phyloP scores from a whole-genome alignment of 2,113 vertebrate genomes.

The Saguinus midas region DNA sequence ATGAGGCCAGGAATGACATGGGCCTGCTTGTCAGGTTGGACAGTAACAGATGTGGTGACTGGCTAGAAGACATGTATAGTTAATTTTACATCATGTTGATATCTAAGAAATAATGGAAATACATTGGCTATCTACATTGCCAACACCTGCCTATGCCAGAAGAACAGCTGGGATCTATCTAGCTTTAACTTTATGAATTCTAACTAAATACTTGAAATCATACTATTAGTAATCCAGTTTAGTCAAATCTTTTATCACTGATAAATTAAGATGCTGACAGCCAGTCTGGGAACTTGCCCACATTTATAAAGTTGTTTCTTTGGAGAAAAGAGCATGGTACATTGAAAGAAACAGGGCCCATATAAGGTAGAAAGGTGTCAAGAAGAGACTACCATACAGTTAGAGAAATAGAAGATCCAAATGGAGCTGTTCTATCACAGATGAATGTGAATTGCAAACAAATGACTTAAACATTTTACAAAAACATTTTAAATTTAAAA shows the following conservation, averaged over 20 bases:
- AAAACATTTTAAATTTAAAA: neutral
- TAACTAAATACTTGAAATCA: slow-evolving; percentile 28
- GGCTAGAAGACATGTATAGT: slow-evolving; percentile 2
- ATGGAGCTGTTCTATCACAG: neutral
- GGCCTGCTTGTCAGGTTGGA: neutral
- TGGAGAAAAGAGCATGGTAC: neutral
- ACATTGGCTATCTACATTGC: neutral
- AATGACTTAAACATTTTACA: neutral
- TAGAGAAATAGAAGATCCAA: neutral
- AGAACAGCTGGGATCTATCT: slow-evolving; percentile 33
- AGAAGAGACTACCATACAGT: neutral
- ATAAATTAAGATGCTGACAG: slow-evolving; percentile 21
- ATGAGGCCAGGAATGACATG: neutral
- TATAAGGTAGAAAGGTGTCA: neutral
- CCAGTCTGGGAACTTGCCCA: neutral
- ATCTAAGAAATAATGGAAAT: slow-evolving; percentile 29
- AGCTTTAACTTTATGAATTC: neutral
- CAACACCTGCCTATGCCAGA: neutral
- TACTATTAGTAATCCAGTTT: neutral
- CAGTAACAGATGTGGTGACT: neutral
- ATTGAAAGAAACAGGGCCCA: neutral
- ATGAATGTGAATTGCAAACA: neutral
- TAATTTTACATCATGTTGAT: slow-evolving; percentile 13
- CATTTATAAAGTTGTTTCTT: neutral
- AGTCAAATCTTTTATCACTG: neutral